Conservation (phyloP, 2,797 vertebrate species). For the Sandelia bainsii region DNA sequence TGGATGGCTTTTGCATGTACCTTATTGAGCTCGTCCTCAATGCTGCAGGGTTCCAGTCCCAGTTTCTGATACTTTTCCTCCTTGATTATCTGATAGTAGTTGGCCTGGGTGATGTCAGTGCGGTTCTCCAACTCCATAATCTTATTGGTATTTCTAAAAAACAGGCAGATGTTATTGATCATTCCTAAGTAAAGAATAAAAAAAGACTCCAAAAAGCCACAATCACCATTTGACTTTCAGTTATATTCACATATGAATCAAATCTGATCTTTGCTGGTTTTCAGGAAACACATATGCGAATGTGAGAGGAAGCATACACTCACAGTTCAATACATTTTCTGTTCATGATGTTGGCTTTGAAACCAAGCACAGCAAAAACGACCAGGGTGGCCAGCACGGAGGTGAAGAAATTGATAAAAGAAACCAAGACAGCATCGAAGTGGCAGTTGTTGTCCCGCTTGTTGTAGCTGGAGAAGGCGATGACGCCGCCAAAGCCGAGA, state of each 20-base stretch:
- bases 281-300: background rate
- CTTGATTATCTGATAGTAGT: constrained; percentile 90
- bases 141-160: constrained; percentile 88
- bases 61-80: constrained; percentile 86
- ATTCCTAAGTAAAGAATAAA: background rate
- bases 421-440: constrained; percentile 96
- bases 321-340: constrained; percentile 88
- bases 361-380: constrained; percentile 97
- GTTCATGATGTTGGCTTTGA: constrained; percentile 97
- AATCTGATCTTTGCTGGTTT: background rate
- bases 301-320: constrained; percentile 54
- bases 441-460: constrained; percentile 99
- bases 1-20: constrained; percentile 68
- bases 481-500: constrained; percentile 97
- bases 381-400: constrained; percentile 97
- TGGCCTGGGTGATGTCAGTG: constrained; percentile 89
- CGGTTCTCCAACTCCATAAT: constrained; percentile 88
- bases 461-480: constrained; percentile 99
- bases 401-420: constrained; percentile 98
- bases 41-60: constrained; percentile 89
- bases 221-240: background rate
- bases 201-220: background rate
- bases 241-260: background rate
- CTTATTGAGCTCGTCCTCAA: constrained; percentile 94
- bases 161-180: background rate